Percentiles rank a stretch among this genome's conserved stretches.
These are phyloP conservation scores for Cynopterus brachyotis DNA, from an alignment of 2,113 vertebrate genomes.

Conservation along the genomic window DNA sequence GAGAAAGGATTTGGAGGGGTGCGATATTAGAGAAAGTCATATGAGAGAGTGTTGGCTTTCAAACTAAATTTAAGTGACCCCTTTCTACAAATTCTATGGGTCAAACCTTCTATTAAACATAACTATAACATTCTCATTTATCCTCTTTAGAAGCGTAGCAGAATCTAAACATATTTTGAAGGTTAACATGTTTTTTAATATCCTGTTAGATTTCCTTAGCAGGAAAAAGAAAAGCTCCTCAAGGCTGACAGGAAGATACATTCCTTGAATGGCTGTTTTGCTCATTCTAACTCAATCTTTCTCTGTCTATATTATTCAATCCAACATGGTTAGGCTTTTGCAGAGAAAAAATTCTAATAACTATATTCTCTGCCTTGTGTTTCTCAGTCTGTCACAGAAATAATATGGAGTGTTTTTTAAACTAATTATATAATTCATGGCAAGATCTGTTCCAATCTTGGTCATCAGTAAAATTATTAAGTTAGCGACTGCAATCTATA, in stretches of 20 bases:
- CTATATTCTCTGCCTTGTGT: slow-evolving; percentile 49
- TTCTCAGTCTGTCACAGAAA: slow-evolving; percentile 65
- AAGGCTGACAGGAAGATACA: slow-evolving; percentile 53
- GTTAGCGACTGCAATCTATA: slow-evolving; percentile 62
- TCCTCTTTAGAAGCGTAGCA: slow-evolving; percentile 62
- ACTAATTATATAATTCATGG: slow-evolving; percentile 74
- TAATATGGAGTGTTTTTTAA: slow-evolving; percentile 73
- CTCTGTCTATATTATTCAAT: slow-evolving; percentile 49
- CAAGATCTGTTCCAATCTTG: slow-evolving; percentile 77
- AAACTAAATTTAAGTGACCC: slow-evolving; percentile 67
- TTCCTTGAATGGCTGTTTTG: slow-evolving; percentile 57
- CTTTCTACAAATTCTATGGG: slow-evolving; percentile 56
- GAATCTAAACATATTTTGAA: slow-evolving; percentile 69
- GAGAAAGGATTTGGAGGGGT: slow-evolving; percentile 42
- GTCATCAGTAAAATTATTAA: slow-evolving; percentile 80
- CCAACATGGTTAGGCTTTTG: slow-evolving; percentile 26
- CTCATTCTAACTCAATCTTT: slow-evolving; percentile 62
- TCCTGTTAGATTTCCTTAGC: slow-evolving; percentile 68
- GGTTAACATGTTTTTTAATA: slow-evolving; percentile 67
- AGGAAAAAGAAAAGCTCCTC: slow-evolving; percentile 55
- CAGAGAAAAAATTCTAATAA: slow-evolving; percentile 36
- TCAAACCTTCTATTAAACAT: slow-evolving; percentile 60
- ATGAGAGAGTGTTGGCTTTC: neutral
- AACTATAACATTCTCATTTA: slow-evolving; percentile 23
- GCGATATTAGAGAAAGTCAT: neutral